phyloP scores from a whole-genome alignment of 2,797 vertebrate species.

The Megaceryle alcyon region DNA sequence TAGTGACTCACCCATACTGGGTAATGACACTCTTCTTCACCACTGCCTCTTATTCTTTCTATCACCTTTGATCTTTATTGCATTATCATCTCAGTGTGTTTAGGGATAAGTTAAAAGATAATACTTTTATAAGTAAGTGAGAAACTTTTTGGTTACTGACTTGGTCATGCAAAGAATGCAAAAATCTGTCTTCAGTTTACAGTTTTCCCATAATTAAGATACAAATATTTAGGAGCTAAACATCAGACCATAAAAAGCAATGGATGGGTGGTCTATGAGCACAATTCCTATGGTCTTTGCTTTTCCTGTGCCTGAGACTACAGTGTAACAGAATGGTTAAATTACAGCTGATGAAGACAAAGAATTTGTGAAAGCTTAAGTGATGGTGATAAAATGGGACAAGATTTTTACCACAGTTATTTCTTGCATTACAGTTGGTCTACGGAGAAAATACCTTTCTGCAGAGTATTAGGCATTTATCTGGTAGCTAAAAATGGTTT shows the following conservation, averaged over 20 bases:
- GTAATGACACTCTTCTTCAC: neutral
- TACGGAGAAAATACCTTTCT: neutral
- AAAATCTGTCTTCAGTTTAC: neutral
- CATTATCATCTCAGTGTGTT: neutral
- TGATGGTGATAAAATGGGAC: neutral
- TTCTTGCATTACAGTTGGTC: neutral
- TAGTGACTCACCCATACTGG: neutral
- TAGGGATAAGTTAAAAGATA: neutral
- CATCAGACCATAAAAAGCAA: neutral
- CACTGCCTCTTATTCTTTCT: neutral
- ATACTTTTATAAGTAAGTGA: neutral
- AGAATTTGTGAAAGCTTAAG: neutral
- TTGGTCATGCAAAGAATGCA: neutral
- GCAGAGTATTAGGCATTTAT: neutral
- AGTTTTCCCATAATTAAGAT: neutral
- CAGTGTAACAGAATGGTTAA: neutral
- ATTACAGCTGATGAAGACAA: neutral
- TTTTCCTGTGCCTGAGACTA: neutral
- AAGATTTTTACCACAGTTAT: neutral
- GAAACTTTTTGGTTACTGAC: neutral
- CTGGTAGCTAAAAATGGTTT: neutral
- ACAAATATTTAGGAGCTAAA: neutral
- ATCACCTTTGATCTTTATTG: neutral
- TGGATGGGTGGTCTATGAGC: neutral
- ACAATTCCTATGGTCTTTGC: neutral